Conservation (phyloP, 1,140 invertebrate species). For the Acyrthosiphon pisum region DNA sequence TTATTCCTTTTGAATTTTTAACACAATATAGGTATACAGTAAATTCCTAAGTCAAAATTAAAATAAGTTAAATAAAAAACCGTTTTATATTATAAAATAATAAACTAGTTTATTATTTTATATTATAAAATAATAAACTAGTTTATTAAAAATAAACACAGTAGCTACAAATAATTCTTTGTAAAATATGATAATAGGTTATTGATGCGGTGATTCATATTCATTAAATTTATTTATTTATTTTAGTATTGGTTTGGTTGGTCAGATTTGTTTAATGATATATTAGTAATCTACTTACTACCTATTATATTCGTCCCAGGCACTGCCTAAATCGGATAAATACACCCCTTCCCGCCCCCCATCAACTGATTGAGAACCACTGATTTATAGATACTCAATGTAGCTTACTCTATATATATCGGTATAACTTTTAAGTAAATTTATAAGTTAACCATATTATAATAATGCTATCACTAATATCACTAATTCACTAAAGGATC, state of each 20-base stretch:
- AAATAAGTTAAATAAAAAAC: too few relatives aligned
- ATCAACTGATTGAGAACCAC: not conserved
- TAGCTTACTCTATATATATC: not conserved
- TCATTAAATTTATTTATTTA: not conserved
- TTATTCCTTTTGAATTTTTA: not conserved
- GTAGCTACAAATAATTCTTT: too few relatives aligned
- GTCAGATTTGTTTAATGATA: not conserved
- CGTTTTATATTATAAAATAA: too few relatives aligned
- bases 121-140: too few relatives aligned
- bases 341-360: not conserved
- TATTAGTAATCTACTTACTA: not conserved
- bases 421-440: conserved; percentile 18
- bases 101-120: too few relatives aligned
- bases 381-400: not conserved
- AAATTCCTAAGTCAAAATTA: not conserved
- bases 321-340: not conserved
- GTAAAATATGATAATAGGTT: too few relatives aligned
- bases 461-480: not conserved
- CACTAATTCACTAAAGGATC: not conserved
- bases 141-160: too few relatives aligned
- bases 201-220: not conserved
- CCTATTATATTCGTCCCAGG: not conserved
- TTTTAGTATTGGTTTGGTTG: not conserved
- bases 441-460: not conserved
- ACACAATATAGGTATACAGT: too few relatives aligned